phyloP scores from a whole-genome alignment of 2,888 invertebrate species.

The Scaptomyza caliginosa region DNA sequence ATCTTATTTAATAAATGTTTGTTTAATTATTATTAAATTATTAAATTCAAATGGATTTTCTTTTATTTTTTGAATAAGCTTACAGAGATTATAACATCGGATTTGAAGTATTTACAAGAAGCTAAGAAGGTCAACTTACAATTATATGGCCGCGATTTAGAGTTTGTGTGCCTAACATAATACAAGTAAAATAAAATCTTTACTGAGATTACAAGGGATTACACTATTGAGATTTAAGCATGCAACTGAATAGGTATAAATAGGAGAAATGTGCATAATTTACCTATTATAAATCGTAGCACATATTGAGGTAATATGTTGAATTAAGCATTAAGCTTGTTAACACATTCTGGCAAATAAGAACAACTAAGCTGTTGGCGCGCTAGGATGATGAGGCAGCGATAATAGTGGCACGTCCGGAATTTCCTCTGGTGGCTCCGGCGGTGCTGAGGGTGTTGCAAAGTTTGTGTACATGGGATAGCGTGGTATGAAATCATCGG shows the following conservation, averaged over 20 bases:
- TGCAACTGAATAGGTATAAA: neutral
- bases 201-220: neutral
- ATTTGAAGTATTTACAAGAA: no score
- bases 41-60: neutral
- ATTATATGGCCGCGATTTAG: neutral
- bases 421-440: slow-evolving; percentile 25
- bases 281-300: no score
- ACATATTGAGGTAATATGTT: neutral
- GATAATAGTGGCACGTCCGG: slow-evolving; percentile 17
- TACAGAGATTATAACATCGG: no score
- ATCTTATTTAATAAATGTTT: neutral
- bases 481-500: slow-evolving; percentile 70
- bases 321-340: neutral
- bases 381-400: slow-evolving; percentile 33
- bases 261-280: neutral
- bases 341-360: neutral
- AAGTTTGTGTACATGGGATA: slow-evolving; percentile 78
- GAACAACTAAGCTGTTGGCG: slow-evolving; percentile 20
- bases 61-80: neutral
- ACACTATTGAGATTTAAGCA: neutral
- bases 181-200: no score
- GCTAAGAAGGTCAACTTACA: neutral
- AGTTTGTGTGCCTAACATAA: neutral
- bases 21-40: neutral
- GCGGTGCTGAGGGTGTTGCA: slow-evolving; percentile 58